phyloP scores from a whole-genome alignment of 2,797 vertebrate species.

The Columba guinea region DNA sequence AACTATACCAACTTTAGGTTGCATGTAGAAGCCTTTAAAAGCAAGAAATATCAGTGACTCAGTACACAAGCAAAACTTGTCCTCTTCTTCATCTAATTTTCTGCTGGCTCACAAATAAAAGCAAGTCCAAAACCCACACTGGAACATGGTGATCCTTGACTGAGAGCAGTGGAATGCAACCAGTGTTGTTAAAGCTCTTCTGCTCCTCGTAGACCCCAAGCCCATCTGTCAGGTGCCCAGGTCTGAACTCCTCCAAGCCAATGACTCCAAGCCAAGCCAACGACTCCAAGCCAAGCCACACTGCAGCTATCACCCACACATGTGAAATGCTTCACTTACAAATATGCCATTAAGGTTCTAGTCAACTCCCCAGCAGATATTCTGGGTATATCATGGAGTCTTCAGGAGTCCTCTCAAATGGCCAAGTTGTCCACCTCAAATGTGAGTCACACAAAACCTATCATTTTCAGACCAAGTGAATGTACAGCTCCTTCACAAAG shows the following conservation, averaged over 20 bases:
- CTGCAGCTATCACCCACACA: neutral
- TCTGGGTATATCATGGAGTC: neutral
- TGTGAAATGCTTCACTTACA: rapidly evolving
- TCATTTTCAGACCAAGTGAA: neutral
- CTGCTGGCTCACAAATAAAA: neutral
- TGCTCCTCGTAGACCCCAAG: neutral
- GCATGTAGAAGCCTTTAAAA: neutral
- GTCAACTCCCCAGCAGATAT: rapidly evolving
- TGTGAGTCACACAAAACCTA: neutral
- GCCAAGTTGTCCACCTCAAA: neutral
- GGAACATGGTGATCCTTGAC: neutral
- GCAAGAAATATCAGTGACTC: neutral
- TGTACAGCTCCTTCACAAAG: neutral
- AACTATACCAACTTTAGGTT: neutral
- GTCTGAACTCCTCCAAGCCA: neutral
- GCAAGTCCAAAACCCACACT: neutral
- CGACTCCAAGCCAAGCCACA: neutral
- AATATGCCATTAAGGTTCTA: neutral
- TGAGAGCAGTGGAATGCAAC: neutral
- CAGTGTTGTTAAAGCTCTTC: neutral
- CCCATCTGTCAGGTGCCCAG: neutral
- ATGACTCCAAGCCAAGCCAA: neutral
- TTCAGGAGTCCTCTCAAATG: neutral
- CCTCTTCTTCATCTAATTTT: neutral
- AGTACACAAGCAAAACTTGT: neutral